Evolutionary conservation across 1,140 invertebrate genomes (phyloP).

Genomic region (Drosophila malerkotliana): DNA sequence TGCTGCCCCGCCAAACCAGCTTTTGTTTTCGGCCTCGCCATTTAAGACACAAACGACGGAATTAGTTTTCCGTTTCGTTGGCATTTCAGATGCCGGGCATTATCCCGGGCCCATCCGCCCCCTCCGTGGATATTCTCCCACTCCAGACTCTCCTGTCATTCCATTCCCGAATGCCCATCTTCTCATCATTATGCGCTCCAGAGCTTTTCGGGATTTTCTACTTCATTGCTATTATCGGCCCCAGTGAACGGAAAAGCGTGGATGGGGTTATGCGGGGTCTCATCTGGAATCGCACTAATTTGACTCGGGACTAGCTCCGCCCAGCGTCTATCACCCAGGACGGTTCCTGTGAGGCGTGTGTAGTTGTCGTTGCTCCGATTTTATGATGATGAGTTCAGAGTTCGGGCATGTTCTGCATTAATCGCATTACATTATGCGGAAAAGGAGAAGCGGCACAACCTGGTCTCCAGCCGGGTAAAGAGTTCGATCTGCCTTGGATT

Average conservation of each 20-base stretch:
- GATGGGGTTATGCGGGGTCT: conserved; percentile 60
- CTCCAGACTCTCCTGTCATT: not conserved
- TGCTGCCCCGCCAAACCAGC: conserved; percentile 33
- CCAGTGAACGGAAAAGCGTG: conserved; percentile 35
- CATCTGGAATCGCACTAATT: conserved; percentile 75
- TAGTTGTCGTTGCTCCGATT: conserved; percentile 68
- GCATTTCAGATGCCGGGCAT: conserved; percentile 63
- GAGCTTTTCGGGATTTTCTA: conserved; percentile 78
- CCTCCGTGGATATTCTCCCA: conserved; percentile 15
- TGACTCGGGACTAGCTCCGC: conserved; percentile 41
- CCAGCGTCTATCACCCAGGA: conserved; percentile 3
- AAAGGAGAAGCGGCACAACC: conserved; percentile 9
- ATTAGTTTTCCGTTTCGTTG: conserved; percentile 81
- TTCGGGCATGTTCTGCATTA: conserved; percentile 76
- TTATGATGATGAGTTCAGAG: conserved; percentile 81
- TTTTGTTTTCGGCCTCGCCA: conserved; percentile 49
- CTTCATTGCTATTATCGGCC: conserved; percentile 77
- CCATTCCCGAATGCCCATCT: conserved; percentile 10
- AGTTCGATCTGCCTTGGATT: conserved; percentile 45
- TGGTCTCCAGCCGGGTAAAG: conserved; percentile 32
- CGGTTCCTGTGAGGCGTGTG: conserved; percentile 21
- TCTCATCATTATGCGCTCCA: conserved; percentile 62
- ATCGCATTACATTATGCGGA: conserved; percentile 54
- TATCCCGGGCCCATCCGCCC: conserved; percentile 55
- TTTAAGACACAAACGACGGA: conserved; percentile 72